Conservation (phyloP, 2,113 vertebrate species). For the Hippocampus barbouri region DNA sequence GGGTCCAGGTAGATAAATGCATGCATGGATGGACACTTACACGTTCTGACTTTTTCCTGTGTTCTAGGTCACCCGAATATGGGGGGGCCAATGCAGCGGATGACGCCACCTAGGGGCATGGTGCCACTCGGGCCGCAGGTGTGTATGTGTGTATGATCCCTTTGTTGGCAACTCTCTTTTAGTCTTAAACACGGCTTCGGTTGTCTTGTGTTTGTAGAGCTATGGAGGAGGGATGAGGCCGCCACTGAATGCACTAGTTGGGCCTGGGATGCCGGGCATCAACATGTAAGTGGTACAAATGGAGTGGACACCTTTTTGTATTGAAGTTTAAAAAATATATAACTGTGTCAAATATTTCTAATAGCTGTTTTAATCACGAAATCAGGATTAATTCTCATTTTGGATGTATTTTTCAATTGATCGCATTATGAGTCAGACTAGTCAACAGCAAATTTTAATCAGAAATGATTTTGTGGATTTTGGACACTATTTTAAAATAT, state of each 20-base stretch:
- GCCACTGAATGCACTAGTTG: constrained; percentile 93
- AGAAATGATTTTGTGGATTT: too few relatives aligned
- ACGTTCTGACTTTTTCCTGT: constrained; percentile 18
- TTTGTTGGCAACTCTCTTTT: neutral
- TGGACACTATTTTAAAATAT: too few relatives aligned
- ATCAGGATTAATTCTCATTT: too few relatives aligned
- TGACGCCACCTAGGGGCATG: constrained; percentile 97
- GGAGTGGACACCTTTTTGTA: too few relatives aligned
- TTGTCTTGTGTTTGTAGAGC: constrained; percentile 84
- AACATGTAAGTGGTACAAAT: constrained; percentile 80
- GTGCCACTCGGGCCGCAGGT: constrained; percentile 96
- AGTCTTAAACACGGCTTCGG: constrained; percentile 45
- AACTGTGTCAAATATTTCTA: neutral
- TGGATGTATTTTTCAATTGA: too few relatives aligned
- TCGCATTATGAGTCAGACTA: too few relatives aligned
- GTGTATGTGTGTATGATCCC: constrained; percentile 17
- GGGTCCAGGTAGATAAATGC: neutral
- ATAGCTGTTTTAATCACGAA: neutral
- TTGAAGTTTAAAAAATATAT: too few relatives aligned
- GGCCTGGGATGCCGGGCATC: constrained; percentile 96
- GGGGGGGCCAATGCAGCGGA: constrained; percentile 97
- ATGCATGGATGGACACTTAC: neutral
- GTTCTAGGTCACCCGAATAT: constrained; percentile 91
- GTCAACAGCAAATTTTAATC: too few relatives aligned
- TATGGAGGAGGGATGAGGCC: constrained; percentile 98